These are phyloP conservation scores for Eristalis intricaria DNA, from an alignment of 2,888 invertebrate genomes.

Conservation along the genomic window DNA sequence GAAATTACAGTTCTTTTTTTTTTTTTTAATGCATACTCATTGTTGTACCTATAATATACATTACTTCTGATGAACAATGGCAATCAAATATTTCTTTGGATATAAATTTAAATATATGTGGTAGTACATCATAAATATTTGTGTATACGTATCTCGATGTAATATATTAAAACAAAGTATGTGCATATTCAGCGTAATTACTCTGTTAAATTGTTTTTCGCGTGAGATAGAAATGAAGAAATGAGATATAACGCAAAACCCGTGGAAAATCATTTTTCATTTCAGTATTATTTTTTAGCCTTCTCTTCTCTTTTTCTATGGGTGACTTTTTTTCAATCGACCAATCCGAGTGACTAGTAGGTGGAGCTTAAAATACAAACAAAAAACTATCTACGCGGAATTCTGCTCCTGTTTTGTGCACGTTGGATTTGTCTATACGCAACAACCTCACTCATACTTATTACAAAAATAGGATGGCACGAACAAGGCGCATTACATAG, in stretches of 20 bases:
- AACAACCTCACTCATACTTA: conserved; percentile 17
- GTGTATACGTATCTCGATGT: not conserved
- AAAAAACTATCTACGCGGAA: conserved; percentile 29
- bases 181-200: too few relatives aligned
- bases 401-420: conserved; percentile 34
- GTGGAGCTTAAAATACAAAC: conserved; percentile 38
- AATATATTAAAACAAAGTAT: too few relatives aligned
- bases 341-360: conserved; percentile 49
- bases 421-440: conserved; percentile 35
- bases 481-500: conserved; percentile 11
- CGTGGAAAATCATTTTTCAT: too few relatives aligned
- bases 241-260: too few relatives aligned
- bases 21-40: too few relatives aligned
- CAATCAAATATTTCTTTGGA: too few relatives aligned
- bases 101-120: too few relatives aligned
- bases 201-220: not conserved
- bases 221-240: too few relatives aligned
- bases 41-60: too few relatives aligned
- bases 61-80: too few relatives aligned
- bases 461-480: conserved; percentile 30
- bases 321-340: conserved; percentile 35
- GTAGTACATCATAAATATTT: not conserved
- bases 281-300: too few relatives aligned
- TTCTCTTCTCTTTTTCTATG: conserved; percentile 26
- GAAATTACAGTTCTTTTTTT: too few relatives aligned